These are phyloP conservation scores for Cyphomyrmex costatus DNA, from an alignment of 1,140 invertebrate species.

Conservation along the genomic window DNA sequence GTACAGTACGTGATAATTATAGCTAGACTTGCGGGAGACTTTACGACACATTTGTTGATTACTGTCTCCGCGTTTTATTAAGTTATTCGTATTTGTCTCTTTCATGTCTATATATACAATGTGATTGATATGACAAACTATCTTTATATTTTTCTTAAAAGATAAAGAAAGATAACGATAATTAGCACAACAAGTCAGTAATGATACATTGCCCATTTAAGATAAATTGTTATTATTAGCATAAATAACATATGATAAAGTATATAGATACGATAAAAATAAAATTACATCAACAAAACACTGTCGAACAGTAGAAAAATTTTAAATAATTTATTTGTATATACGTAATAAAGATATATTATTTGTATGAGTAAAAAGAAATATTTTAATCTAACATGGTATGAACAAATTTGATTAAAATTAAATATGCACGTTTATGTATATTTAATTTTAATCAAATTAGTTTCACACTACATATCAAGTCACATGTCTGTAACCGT, in stretches of 20 bases:
- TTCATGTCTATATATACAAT: neutral
- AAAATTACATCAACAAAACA: neutral
- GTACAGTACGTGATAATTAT: neutral
- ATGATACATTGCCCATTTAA: neutral
- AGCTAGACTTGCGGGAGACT: neutral
- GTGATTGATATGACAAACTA: neutral
- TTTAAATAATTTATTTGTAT: neutral
- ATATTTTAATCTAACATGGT: neutral
- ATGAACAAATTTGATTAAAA: too few relatives aligned
- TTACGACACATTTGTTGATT: neutral
- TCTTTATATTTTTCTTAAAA: neutral
- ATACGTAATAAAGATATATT: too few relatives aligned
- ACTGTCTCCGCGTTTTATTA: neutral
- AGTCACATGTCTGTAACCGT: neutral
- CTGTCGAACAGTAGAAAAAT: neutral
- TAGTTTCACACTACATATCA: neutral
- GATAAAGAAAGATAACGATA: neutral
- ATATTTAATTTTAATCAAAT: slow-evolving; percentile 24
- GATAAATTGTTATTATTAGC: neutral
- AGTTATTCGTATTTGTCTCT: neutral
- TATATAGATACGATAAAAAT: slow-evolving; percentile 20
- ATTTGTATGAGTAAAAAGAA: neutral
- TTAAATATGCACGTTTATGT: neutral
- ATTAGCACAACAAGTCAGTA: neutral
- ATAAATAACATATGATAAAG: neutral